Evolutionary conservation across 35 echinoderm and acorn worm species (phyloP).

Genomic region (Amphiura filiformis): DNA sequence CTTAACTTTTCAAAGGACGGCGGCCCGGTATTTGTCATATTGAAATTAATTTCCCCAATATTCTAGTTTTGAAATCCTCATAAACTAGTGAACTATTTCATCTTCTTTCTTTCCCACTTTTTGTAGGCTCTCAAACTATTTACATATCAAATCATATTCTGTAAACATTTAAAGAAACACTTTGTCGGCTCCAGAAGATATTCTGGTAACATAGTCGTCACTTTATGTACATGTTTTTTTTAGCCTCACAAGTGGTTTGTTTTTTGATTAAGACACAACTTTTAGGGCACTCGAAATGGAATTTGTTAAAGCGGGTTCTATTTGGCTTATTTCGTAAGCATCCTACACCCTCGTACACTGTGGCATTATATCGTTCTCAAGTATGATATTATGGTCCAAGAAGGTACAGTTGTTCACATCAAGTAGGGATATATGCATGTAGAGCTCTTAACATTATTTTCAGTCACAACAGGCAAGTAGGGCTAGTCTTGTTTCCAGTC

Average conservation of each 20-base stretch:
- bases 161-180: no score
- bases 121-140: no score
- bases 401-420: background rate
- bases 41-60: no score
- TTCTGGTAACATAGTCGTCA: no score
- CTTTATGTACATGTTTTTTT: no score
- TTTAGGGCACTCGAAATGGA: background rate
- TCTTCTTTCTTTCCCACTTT: no score
- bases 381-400: background rate
- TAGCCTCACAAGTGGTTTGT: background rate
- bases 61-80: no score
- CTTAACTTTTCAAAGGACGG: no score
- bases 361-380: background rate
- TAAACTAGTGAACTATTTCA: no score
- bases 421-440: background rate
- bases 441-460: constrained; percentile 12
- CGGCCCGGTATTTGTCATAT: no score
- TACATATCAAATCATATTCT: no score
- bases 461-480: background rate
- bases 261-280: background rate
- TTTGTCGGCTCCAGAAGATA: no score
- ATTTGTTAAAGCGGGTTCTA: background rate
- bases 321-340: background rate
- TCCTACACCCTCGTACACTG: background rate
- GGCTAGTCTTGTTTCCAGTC: background rate